Evolutionary conservation across 2,888 invertebrate genomes (phyloP).

Genomic region (Criorhina ranunculi): DNA sequence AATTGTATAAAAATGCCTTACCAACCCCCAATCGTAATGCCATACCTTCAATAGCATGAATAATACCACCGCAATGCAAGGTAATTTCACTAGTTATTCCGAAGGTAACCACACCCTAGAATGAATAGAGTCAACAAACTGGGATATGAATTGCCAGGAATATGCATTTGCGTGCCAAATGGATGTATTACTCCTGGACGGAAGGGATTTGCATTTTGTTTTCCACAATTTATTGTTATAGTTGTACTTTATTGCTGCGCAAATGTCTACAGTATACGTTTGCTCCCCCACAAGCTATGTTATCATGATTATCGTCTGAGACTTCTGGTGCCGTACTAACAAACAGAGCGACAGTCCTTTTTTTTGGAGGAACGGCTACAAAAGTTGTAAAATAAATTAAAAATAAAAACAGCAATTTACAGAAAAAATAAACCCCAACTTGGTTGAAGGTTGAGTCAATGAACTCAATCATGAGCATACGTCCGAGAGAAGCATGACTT

Average conservation of each 20-base stretch:
- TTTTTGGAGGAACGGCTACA: no score
- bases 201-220: constrained; percentile 64
- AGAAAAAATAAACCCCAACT: no score
- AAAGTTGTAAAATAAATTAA: no score
- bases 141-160: constrained; percentile 48
- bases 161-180: constrained; percentile 67
- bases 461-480: constrained; percentile 13
- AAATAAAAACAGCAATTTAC: no score
- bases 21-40: neutral
- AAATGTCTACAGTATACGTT: constrained; percentile 41
- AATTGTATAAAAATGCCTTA: neutral
- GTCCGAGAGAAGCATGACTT: no score
- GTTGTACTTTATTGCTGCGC: constrained; percentile 63
- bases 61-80: constrained; percentile 29
- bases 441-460: constrained; percentile 16
- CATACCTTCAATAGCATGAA: constrained; percentile 5
- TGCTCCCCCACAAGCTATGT: neutral
- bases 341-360: constrained; percentile 16
- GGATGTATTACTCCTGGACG: constrained; percentile 46
- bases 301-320: neutral
- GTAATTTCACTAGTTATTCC: constrained; percentile 21
- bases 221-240: constrained; percentile 61
- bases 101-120: constrained; percentile 49
- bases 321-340: constrained; percentile 8
- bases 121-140: constrained; percentile 52